A percentile compares a stretch with the other conserved stretches of the same genome.
These are phyloP conservation scores for Lutraria rhynchaena DNA, from an alignment of 1,140 invertebrate genomes.

Conservation along the genomic window DNA sequence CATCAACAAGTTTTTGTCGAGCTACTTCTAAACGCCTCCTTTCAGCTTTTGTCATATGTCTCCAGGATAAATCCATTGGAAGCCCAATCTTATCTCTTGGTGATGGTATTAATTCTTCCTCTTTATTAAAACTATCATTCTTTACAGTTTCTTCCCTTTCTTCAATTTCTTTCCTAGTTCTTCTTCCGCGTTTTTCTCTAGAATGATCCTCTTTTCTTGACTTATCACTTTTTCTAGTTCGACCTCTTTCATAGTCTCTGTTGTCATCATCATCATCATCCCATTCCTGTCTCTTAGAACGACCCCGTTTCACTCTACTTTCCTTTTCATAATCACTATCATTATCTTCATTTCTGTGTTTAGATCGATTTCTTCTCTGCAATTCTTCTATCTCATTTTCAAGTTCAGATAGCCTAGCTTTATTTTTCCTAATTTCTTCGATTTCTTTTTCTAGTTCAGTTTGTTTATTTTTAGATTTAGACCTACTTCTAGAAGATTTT, in stretches of 20 bases:
- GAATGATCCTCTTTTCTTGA: constrained; percentile 9
- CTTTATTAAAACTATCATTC: constrained; percentile 27
- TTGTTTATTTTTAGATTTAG: constrained; percentile 25
- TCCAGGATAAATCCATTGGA: constrained; percentile 69
- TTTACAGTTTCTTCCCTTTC: constrained; percentile 21
- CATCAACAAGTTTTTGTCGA: constrained; percentile 70
- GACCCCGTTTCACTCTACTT: constrained; percentile 11
- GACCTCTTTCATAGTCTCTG: constrained; percentile 35
- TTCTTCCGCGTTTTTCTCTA: constrained; percentile 22
- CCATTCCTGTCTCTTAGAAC: constrained; percentile 37
- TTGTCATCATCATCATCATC: constrained; percentile 48
- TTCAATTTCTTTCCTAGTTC: constrained; percentile 43
- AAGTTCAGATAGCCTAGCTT: neutral
- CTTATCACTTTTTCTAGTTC: constrained; percentile 24
- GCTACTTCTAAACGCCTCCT: constrained; percentile 77
- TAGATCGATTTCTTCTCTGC: constrained; percentile 10
- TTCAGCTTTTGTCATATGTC: constrained; percentile 78
- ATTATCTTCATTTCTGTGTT: constrained; percentile 15
- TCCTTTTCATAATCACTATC: constrained; percentile 52
- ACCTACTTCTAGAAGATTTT: constrained; percentile 28
- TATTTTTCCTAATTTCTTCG: constrained; percentile 10
- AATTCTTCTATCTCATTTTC: constrained; percentile 13
- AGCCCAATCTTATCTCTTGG: constrained; percentile 62
- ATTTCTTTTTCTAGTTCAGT: constrained; percentile 33
- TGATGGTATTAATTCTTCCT: constrained; percentile 31